Percentiles rank a stretch among this genome's conserved stretches.
These are phyloP conservation scores for Gonocerus acuteangulatus DNA, from an alignment of 2,888 invertebrate species.

Conservation along the genomic window DNA sequence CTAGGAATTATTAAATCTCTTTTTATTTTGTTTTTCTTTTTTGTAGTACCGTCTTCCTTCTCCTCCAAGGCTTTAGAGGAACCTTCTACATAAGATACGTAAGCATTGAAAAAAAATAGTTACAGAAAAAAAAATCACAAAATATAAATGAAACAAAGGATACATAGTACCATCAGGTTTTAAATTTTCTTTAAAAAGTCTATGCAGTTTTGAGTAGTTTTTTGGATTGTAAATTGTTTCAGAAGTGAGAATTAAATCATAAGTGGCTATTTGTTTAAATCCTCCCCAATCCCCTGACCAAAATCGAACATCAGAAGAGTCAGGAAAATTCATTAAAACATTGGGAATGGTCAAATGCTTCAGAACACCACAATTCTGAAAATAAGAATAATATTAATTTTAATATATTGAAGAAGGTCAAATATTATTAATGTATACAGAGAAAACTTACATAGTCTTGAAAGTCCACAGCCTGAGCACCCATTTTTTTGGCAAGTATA, in stretches of 20 bases:
- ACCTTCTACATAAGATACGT: too few species aligned
- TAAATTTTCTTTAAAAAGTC: constrained; percentile 57
- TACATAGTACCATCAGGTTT: constrained; percentile 57
- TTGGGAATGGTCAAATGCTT: constrained; percentile 74
- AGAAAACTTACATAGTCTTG: constrained; percentile 81
- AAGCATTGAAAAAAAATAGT: too few species aligned
- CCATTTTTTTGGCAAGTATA: constrained; percentile 61
- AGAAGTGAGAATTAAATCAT: constrained; percentile 79
- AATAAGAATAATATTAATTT: constrained; percentile 36
- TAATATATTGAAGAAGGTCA: background rate
- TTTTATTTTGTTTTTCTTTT: too few species aligned
- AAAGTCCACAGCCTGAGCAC: constrained; percentile 63
- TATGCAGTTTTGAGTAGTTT: constrained; percentile 68
- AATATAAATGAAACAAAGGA: too few species aligned
- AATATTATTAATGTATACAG: background rate
- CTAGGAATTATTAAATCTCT: too few species aligned
- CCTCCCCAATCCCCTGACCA: constrained; percentile 68
- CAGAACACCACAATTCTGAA: constrained; percentile 78
- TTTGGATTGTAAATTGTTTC: constrained; percentile 86
- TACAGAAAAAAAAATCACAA: too few species aligned
- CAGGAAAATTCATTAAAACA: constrained; percentile 57
- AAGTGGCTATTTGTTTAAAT: constrained; percentile 51
- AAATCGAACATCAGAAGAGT: constrained; percentile 46
- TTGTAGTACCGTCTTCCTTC: too few species aligned
- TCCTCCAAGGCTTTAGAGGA: too few species aligned